Evolutionary conservation across 1,140 invertebrate species (phyloP), one percentile per base, ranked within the genome.

Genomic region (Leptopilina clavipes): DNA sequence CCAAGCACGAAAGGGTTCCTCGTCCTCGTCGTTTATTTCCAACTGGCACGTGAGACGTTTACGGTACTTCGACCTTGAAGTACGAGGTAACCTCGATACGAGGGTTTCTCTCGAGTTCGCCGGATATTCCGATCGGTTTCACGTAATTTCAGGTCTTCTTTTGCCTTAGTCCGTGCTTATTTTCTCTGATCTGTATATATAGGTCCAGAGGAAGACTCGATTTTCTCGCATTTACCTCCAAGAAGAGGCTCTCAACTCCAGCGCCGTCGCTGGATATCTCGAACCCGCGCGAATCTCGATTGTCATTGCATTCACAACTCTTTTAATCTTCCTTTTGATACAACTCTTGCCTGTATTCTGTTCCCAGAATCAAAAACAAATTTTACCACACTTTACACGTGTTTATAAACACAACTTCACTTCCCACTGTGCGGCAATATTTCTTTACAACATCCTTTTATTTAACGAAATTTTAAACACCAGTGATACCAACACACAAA

Each of bases 51-150:
- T 77, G 70, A 73, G 74, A 77, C 76, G 76, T 59, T 83, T 81
- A 84, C 83, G 81, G 81, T 84, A 84, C 81, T 80, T 82, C 83
- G 83, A 80, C 79, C 83, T 84, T 82, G 83, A 84, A 81, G 77
- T 78, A 76, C 81, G 79, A 80, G 81, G 79, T 79, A 82, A 79
- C 77, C 81, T 82, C 79, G 81, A 79, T 82, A 80, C 59, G 73
- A 77, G 70, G 77, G 79, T 79, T 82, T 79, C 77, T 80, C 79
- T 73, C 79, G 73, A 76, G 79, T 77, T 78, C 73, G 25, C 59
- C 59, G 22, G 59, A 65, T 65, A 31, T 19, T 65, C 31, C 25
- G 59, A 65, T 65, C 59, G 59, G 59, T 37, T 65, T 75, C 65
- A 70, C 74, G 37, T 71, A 75, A 75, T 75, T 70, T 19, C 37